Evolutionary conservation across 2,113 vertebrate genomes (phyloP).

Genomic region (Phyllopteryx taeniolatus): DNA sequence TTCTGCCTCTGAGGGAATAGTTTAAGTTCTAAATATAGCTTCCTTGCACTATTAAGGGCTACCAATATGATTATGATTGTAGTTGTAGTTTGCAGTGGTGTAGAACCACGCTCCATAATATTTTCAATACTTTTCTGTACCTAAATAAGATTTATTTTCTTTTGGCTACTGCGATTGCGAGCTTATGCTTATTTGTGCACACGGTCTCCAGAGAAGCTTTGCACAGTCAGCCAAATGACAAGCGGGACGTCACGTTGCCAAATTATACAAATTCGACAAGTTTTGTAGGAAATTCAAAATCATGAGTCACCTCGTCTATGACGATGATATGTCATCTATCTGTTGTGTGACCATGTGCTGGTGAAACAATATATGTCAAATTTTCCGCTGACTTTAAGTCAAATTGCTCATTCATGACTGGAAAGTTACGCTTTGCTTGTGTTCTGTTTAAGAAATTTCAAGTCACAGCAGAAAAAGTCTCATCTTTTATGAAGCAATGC

Average conservation of each 20-base stretch:
- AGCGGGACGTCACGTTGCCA: neutral
- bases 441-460: neutral
- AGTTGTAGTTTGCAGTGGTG: neutral
- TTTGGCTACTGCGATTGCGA: neutral
- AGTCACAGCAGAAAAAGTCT: constrained; percentile 3
- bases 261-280: neutral
- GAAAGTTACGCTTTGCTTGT: neutral
- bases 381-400: neutral
- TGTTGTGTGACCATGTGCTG: neutral
- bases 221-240: neutral
- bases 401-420: neutral
- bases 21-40: neutral
- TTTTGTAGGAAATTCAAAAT: neutral
- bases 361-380: neutral
- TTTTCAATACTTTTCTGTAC: neutral
- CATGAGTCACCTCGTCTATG: neutral
- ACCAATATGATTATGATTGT: neutral
- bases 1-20: neutral
- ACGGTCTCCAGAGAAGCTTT: neutral
- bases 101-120: neutral
- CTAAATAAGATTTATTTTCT: neutral
- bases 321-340: neutral
- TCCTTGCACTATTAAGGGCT: neutral
- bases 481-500: constrained; percentile 23
- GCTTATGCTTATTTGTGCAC: neutral